phyloP scores from a whole-genome alignment of 2,888 invertebrate genomes.

The Holacanthella duospinosa region DNA sequence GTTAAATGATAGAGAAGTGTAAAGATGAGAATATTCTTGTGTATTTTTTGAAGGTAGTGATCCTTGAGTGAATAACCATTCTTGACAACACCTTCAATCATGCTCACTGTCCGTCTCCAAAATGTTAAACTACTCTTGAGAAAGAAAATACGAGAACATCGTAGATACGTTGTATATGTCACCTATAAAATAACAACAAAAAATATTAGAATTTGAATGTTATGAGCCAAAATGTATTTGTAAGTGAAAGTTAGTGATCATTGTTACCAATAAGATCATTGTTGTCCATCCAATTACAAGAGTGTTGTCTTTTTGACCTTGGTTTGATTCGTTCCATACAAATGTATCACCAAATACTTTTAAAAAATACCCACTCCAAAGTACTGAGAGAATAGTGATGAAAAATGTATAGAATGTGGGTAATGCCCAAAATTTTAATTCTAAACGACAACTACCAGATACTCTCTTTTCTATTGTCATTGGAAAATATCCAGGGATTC shows the following conservation, averaged over 20 bases:
- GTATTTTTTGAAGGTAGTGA: neutral
- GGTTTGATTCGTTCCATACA: too few species aligned
- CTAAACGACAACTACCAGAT: neutral
- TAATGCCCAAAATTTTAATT: neutral
- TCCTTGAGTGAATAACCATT: neutral
- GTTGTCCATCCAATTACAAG: too few species aligned
- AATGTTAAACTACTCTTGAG: neutral
- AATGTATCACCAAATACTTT: neutral
- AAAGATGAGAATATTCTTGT: neutral
- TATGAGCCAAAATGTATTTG: too few species aligned
- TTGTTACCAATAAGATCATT: too few species aligned
- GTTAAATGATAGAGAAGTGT: neutral
- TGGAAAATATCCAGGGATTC: conserved; percentile 10
- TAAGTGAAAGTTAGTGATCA: too few species aligned
- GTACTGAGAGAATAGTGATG: neutral
- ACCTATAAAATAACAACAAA: too few species aligned
- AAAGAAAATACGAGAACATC: neutral
- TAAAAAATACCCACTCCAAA: neutral
- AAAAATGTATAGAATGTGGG: conserved; percentile 2
- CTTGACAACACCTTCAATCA: neutral
- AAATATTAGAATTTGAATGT: too few species aligned
- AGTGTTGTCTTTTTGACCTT: too few species aligned
- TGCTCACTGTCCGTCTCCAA: conserved; percentile 2
- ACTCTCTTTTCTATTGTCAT: neutral
- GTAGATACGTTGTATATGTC: conserved; percentile 5